Evolutionary conservation across 2,888 invertebrate species (phyloP).

Genomic region (Sialis fuliginosa): DNA sequence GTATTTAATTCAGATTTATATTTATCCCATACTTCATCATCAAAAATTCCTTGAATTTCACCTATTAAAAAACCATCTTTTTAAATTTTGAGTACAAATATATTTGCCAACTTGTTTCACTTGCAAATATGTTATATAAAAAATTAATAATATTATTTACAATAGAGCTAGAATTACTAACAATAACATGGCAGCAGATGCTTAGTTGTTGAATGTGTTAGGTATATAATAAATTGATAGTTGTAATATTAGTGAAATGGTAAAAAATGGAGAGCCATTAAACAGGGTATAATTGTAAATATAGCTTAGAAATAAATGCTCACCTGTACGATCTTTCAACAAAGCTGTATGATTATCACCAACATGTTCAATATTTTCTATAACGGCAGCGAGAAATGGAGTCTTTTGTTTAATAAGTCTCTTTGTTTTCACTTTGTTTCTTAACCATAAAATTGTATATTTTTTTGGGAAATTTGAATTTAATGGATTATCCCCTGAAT

Average conservation of each 20-base stretch:
- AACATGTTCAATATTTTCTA: slow-evolving; percentile 14
- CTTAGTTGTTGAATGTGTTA: too few relatives aligned
- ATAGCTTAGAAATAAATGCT: neutral
- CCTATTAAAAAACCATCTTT: slow-evolving; percentile 12
- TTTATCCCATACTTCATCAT: slow-evolving; percentile 17
- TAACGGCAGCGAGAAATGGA: slow-evolving; percentile 19
- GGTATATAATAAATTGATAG: too few relatives aligned
- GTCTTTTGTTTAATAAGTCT: slow-evolving; percentile 16
- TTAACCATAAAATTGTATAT: slow-evolving; percentile 20
- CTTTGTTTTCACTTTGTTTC: slow-evolving; percentile 13
- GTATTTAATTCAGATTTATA: slow-evolving; percentile 13
- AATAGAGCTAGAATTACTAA: too few relatives aligned
- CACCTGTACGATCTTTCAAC: slow-evolving; percentile 1
- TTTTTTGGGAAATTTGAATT: slow-evolving; percentile 10
- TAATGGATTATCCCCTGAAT: neutral
- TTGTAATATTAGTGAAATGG: too few relatives aligned
- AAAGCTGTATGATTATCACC: neutral
- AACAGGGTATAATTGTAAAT: too few relatives aligned
- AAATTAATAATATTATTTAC: too few relatives aligned
- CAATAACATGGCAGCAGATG: too few relatives aligned
- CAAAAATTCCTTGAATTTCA: slow-evolving; percentile 17
- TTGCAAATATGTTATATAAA: too few relatives aligned
- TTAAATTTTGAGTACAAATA: neutral
- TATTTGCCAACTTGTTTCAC: neutral
- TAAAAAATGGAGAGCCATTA: too few relatives aligned